phyloP scores from a whole-genome alignment of 2,888 invertebrate genomes.

The Neelides folsomi region DNA sequence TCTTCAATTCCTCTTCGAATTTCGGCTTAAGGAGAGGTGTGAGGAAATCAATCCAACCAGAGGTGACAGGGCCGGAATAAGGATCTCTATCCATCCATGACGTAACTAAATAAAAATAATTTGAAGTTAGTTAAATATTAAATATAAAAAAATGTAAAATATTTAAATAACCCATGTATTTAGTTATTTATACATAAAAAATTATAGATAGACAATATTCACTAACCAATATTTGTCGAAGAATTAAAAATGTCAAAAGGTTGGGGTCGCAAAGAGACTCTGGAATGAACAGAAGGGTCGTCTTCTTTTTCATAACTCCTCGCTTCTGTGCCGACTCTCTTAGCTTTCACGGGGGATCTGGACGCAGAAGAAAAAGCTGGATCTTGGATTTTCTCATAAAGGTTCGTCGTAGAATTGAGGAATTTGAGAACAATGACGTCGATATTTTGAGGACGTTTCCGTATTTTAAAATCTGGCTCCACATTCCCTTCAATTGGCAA shows the following conservation, averaged over 20 bases:
- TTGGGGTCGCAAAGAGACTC: conserved; percentile 10
- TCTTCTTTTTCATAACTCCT: conserved; percentile 20
- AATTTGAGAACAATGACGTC: conserved; percentile 26
- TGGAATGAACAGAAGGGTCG: conserved; percentile 15
- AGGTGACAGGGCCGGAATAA: conserved; percentile 15
- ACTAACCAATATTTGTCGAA: conserved; percentile 16
- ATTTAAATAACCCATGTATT: too few species aligned
- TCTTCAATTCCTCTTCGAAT: conserved; percentile 14
- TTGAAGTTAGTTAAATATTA: neutral
- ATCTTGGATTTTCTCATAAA: neutral
- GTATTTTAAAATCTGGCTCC: conserved; percentile 2
- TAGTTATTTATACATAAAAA: too few species aligned
- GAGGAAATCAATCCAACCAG: conserved; percentile 19
- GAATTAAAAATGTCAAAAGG: conserved; percentile 20
- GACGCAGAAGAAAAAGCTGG: neutral
- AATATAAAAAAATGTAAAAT: conserved; percentile 2
- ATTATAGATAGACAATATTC: too few species aligned
- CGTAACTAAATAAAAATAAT: conserved; percentile 9
- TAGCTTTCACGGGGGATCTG: conserved; percentile 3
- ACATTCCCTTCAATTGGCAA: neutral
- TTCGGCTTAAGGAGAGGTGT: conserved; percentile 22
- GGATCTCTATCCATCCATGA: conserved; percentile 14
- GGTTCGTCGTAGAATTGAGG: neutral
- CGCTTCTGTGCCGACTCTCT: conserved; percentile 19
- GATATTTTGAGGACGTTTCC: conserved; percentile 15